Conservation (phyloP, 1,140 invertebrate genomes). For the Zeugodacus cucurbitae region DNA sequence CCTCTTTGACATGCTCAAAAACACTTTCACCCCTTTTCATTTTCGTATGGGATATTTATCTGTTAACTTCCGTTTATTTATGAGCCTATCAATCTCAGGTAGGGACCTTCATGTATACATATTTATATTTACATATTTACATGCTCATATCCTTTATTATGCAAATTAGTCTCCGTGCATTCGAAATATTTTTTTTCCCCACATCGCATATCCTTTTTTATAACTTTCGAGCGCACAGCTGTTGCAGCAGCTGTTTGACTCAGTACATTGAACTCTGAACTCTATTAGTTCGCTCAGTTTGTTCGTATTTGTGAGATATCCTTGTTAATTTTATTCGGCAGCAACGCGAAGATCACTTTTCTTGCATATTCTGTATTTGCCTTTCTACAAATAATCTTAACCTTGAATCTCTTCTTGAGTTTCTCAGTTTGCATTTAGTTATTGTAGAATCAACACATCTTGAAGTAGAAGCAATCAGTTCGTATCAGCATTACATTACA, state of each 20-base stretch:
- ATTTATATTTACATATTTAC: neutral
- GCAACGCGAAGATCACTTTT: neutral
- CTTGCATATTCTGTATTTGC: neutral
- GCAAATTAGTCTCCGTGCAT: conserved; percentile 7
- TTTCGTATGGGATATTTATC: neutral
- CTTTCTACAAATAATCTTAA: neutral
- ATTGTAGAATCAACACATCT: neutral
- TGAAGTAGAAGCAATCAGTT: too few relatives aligned
- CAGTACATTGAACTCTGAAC: conserved; percentile 28
- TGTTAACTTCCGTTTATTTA: conserved; percentile 23
- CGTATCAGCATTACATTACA: too few relatives aligned
- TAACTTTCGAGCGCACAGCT: neutral
- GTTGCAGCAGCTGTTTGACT: conserved; percentile 17
- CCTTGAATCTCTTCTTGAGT: neutral
- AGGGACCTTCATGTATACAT: neutral
- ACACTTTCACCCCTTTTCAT: conserved; percentile 31
- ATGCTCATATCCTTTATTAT: neutral
- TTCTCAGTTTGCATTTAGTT: neutral
- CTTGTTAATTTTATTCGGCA: neutral
- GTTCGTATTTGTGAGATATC: neutral
- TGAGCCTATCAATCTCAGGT: neutral
- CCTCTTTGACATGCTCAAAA: neutral
- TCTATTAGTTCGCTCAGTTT: neutral
- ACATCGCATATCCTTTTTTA: neutral
- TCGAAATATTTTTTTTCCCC: neutral